Evolutionary conservation across 2,888 invertebrate genomes (phyloP).

Genomic region (Hanleya hanleyi): DNA sequence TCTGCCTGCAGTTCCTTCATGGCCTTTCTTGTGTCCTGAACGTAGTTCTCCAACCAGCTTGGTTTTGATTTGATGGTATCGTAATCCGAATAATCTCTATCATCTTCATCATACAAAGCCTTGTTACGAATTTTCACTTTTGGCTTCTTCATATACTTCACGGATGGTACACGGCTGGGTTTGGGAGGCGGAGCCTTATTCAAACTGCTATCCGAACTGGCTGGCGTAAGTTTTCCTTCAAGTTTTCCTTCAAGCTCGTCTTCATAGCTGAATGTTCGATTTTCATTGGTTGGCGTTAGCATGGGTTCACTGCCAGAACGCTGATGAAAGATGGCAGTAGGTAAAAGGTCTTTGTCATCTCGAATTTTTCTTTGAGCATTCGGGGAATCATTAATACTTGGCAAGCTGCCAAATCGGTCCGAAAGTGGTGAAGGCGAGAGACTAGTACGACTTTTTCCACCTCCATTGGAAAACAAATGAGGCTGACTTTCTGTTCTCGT

Average conservation of each 20-base stretch:
- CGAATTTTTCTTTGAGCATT: neutral
- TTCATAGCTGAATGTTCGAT: neutral
- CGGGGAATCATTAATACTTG: conserved; percentile 15
- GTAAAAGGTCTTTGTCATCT: neutral
- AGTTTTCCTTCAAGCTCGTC: conserved; percentile 12
- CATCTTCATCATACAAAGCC: conserved; percentile 62
- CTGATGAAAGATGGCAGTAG: conserved; percentile 40
- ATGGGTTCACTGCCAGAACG: conserved; percentile 64
- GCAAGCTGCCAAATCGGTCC: conserved; percentile 74
- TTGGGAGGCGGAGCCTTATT: conserved; percentile 71
- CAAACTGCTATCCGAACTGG: conserved; percentile 62
- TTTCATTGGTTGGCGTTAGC: conserved; percentile 35
- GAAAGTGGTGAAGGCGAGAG: conserved; percentile 21
- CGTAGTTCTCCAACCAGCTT: conserved; percentile 52
- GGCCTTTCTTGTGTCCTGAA: conserved; percentile 1
- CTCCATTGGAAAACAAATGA: conserved; percentile 46
- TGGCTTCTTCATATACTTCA: conserved; percentile 64
- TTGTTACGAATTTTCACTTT: conserved; percentile 58
- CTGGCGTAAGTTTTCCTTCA: conserved; percentile 34
- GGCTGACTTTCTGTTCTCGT: conserved; percentile 66
- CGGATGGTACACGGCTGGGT: conserved; percentile 74
- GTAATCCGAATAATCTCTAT: conserved; percentile 69
- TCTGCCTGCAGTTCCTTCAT: conserved; percentile 6
- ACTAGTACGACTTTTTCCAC: conserved; percentile 18
- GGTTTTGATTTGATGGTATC: conserved; percentile 65